Percentiles rank a stretch among this genome's conserved stretches.
Evolutionary conservation across 1,140 invertebrate genomes (phyloP).

Genomic region (Drosophila nebulosa): DNA sequence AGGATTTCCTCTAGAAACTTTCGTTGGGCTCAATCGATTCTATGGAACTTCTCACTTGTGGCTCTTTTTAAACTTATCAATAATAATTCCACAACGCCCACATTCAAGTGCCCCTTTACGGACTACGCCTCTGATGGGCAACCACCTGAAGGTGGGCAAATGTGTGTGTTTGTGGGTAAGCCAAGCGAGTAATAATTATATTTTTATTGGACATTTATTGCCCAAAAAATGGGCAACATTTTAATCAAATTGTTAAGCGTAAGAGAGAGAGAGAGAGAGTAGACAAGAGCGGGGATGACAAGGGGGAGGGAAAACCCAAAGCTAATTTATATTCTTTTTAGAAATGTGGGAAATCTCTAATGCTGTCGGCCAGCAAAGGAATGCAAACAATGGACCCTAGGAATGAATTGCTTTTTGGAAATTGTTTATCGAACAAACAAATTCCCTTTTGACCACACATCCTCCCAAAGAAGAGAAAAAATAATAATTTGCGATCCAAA

Average conservation of each 20-base stretch:
- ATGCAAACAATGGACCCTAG: constrained; percentile 17
- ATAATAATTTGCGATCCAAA: constrained; percentile 33
- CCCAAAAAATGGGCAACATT: constrained; percentile 59
- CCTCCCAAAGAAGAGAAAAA: no score
- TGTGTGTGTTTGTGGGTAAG: constrained; percentile 40
- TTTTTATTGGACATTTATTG: constrained; percentile 81
- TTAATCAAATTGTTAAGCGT: constrained; percentile 63
- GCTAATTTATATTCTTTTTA: constrained; percentile 50
- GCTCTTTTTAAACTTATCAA: no score
- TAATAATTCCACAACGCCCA: no score
- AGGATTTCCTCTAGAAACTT: no score
- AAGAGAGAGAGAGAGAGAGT: neutral
- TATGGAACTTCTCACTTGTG: no score
- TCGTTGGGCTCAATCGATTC: no score
- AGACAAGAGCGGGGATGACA: neutral
- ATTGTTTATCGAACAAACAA: constrained; percentile 47
- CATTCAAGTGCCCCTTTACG: neutral
- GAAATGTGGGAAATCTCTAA: constrained; percentile 4
- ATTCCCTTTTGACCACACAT: constrained; percentile 1
- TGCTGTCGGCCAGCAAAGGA: constrained; percentile 7
- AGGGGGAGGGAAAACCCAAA: neutral
- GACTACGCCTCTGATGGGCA: neutral
- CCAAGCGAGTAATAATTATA: constrained; percentile 74
- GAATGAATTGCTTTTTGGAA: constrained; percentile 44
- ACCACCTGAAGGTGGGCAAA: constrained; percentile 7